Evolutionary conservation across 1,140 invertebrate species (phyloP), one percentile per base, ranked within the genome.

Genomic region (Zaprionus ornatus): DNA sequence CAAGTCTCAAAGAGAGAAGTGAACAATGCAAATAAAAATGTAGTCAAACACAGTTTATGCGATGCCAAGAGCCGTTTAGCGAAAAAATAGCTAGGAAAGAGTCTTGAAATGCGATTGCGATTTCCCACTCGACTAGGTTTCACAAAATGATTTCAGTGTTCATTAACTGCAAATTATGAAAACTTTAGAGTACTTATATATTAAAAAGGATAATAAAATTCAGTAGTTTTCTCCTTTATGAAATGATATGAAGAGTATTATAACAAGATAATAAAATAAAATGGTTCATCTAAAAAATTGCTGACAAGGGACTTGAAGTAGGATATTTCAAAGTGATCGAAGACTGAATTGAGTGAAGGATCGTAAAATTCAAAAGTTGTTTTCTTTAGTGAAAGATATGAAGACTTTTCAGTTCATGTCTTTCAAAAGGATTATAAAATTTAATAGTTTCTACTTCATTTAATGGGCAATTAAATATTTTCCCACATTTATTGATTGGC

Each of bases 401-500:
- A 37, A 23, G 21, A 55, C 42, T 25, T 32, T 6, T 40, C 5
- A 3, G 29, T 37, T n/a, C n/a, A 13, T 42, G 27, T 32, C 12
- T 10, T 32, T 10, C 29, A 10, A 32, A n/a, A n/a, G 37, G 37
- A 48, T 21, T 25, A 60, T 60, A 48, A 62, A 48, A 25, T 42
- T 62, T 7, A 32, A 63, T 32, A 13, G 15, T 42, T 56, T 29
- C 23, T 19, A 19, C 25, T 29, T 19, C 42, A 27, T 17, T 32
- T 9, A 32, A 0, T 1, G 67, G 32, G 1, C 61, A 66, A 80
- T 85, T 50, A 77, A 72, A 65, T 54, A 78, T 81, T 69, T 69
- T 59, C 48, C 56, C 76, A 68, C 57, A 82, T 69, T 82, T 82
- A 82, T 87, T 87, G 83, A 87, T 79, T 76, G 72, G 9, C 45